Base-by-base conservation (phyloP, 2,113 vertebrate genomes). In the Poeciliopsis retropinna region DNA sequence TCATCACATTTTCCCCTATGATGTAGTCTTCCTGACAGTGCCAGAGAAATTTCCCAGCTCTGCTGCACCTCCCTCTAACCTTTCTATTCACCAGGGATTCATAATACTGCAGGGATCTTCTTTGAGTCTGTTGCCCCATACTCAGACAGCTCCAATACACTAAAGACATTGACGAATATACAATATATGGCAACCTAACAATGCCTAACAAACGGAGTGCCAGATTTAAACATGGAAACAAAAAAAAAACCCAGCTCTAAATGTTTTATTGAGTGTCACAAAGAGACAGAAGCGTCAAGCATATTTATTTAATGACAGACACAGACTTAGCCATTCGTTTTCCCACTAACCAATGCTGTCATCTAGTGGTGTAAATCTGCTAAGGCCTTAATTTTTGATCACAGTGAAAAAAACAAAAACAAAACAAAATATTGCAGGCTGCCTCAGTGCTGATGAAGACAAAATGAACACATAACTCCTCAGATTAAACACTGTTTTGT, bases 301-400 rank as follows among this genome's bases (percentile, higher is more conserved):
- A 73, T 15, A 11, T 28, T 64, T 32, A 22, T 25, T 62, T 14
- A 75, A 29, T 28, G 68, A 64, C 37, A 25, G 25, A 61, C 11
- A 39, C 0, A 1, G 41, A 60, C 0, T 13, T 41, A 27, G 14
- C 5, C 29, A n/a, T 31, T 62, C 0, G 63, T 30, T 89, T 11
- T 22, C 29, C 61, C 27, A 62, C 67, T 70, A 85, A 67, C 54
- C 86, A 90, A 91, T 89, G 79, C 88, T 91, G 79, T 29, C 91
- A 89, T 87, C 92, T 91, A 86, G 89, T 89, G 92, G 86, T 72
- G 9, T 31, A 72, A n/a, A 75, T 76, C 6, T 83, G 67, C 64
- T 61, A 0, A 57, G 22, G 39, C 27, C 15, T 17, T 2, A n/a
- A 10, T 28, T 2, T 54, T 57, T 6, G 39, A 64, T 15, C 15